Percentiles rank a stretch among this genome's conserved stretches.
phyloP scores from a whole-genome alignment of 2,797 vertebrate species.

The Lophius americanus region DNA sequence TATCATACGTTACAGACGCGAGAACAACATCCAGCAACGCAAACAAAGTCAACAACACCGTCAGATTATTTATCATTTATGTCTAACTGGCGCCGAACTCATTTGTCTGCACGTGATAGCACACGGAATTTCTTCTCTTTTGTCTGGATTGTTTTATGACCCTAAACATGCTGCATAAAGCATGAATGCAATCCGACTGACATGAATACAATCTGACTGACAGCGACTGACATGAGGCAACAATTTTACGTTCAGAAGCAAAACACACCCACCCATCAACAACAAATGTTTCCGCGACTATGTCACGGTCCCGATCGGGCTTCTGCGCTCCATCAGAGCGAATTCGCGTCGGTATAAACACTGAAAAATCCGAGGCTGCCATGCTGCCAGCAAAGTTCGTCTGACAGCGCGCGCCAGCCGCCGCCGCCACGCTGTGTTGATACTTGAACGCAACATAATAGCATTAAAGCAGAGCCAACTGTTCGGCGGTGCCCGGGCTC shows the following conservation, averaged over 20 bases:
- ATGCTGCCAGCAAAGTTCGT: constrained; percentile 58
- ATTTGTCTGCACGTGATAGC: no score
- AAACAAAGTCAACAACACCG: background rate
- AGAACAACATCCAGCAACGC: background rate
- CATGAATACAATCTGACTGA: background rate
- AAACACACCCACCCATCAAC: constrained; percentile 6
- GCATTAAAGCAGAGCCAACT: constrained; percentile 10
- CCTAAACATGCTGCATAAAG: background rate
- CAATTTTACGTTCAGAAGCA: constrained; percentile 38
- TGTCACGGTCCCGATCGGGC: constrained; percentile 47
- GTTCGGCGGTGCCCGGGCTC: background rate
- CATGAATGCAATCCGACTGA: no score
- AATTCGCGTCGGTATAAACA: constrained; percentile 24
- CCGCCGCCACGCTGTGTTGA: constrained; percentile 20
- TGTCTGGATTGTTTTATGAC: background rate
- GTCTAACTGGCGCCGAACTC: no score
- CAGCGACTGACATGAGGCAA: background rate
- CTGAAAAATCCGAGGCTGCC: constrained; percentile 29
- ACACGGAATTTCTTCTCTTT: background rate
- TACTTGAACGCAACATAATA: constrained; percentile 27
- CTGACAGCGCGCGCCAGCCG: constrained; percentile 48
- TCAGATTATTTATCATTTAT: background rate
- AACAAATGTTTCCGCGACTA: constrained; percentile 59
- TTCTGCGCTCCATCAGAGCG: constrained; percentile 52
- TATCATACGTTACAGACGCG: background rate